Base-by-base conservation (phyloP, 2,113 vertebrate species). In the Melanostigma gelatinosum region DNA sequence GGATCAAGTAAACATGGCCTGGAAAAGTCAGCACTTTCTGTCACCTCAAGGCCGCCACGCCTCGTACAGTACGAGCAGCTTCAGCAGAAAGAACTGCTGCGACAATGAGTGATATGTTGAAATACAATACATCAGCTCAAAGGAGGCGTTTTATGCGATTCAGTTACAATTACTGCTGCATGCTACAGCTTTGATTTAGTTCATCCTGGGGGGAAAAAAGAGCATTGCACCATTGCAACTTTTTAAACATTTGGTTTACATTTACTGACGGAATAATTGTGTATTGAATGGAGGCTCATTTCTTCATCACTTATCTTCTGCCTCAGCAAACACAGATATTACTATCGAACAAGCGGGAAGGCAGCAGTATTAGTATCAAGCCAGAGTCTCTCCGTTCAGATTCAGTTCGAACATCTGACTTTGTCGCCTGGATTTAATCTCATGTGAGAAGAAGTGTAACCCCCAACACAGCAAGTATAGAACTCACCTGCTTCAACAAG, bases 11-110 rank as follows among this genome's bases (percentile, higher is more conserved):
- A 88, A 88, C 72, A 67, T 44, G 70, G 68, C 57, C 44, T 57
- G 79, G 38, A 86, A 82, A 81, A 79, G 80, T 83, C 87, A 87
- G 85, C 86, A 71, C 72, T 88, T 88, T 83, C 0, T 86, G 87
- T 87, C 85, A 85, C 84, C 89, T 80, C 73, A 64, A 81, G 82
- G 83, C 72, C 72, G 24, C 58, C 64, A 22, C 5, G 29, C 72
- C 29, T 71, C 4, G 9, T 5, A 32, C 38, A 68, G 77, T n/a
- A 34, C 10, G 10, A 63, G 64, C 79, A 5, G 72, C 82, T 84
- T 85, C 82, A 84, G 87, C 82, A 75, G 72, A 90, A 89, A 88
- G 58, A 76, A 61, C 8, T 52, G 79, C 80, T 73, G 81, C 29
- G 6, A 84, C 63, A 69, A 38, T 76, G 72, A 82, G 50, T 63